A percentile compares a stretch with the other conserved stretches of the same genome.
Evolutionary conservation across 2,797 vertebrate species (phyloP).

Genomic region (Ataeniobius toweri): DNA sequence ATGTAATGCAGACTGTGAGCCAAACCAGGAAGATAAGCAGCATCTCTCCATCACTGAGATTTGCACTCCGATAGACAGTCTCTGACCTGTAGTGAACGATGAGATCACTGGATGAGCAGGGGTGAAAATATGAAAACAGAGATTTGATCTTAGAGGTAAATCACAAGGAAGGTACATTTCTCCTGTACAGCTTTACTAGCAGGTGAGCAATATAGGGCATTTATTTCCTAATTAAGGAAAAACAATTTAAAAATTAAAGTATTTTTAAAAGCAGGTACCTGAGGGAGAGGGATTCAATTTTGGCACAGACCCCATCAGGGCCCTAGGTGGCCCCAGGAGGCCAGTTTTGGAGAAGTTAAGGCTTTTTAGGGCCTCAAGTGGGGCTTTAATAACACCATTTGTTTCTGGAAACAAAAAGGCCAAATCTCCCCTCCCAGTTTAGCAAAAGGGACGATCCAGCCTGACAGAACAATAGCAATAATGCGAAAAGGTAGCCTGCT

Average conservation of each 20-base stretch:
- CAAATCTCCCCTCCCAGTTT: constrained; percentile 6
- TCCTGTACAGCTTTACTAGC: not conserved
- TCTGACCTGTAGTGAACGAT: constrained; percentile 7
- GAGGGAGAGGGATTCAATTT: not conserved
- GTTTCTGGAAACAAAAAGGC: constrained; percentile 33
- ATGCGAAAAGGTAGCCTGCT: not conserved
- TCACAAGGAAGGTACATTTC: not conserved
- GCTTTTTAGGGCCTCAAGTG: constrained; percentile 11
- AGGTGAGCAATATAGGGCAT: too few species aligned
- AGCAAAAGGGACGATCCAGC: constrained; percentile 48
- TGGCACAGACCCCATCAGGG: not conserved
- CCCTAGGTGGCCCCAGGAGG: not conserved
- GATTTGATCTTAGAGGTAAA: not conserved
- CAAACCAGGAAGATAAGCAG: constrained; percentile 46
- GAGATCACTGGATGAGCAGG: constrained; percentile 21
- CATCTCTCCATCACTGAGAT: constrained; percentile 45
- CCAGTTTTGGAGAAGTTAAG: not conserved
- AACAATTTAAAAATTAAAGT: not conserved
- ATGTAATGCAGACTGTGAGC: constrained; percentile 50
- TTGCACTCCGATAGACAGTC: constrained; percentile 30
- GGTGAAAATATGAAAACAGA: constrained; percentile 34
- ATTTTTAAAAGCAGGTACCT: not conserved
- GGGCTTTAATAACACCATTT: constrained; percentile 37
- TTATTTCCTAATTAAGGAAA: not conserved
- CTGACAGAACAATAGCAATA: constrained; percentile 55